Evolutionary conservation across 2,797 vertebrate genomes (phyloP), one percentile per base, ranked within the genome.

Genomic region (Neosilurus hyrtlii): DNA sequence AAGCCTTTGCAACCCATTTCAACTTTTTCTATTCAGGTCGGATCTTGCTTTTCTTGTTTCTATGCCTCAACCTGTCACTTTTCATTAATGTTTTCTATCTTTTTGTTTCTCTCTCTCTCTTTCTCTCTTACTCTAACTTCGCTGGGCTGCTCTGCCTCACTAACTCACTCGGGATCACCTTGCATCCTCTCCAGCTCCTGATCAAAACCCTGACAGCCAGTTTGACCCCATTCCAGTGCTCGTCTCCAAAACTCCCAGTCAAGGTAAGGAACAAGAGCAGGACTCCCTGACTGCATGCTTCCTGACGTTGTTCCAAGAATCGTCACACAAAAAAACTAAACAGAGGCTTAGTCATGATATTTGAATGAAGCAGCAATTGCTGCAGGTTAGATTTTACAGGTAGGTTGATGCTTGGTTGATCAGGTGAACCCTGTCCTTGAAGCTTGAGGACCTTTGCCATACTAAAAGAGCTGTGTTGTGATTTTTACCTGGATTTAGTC

Each of bases 201-300:
- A 96, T 93, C 97, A 96, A 93, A 95, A 94, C 94, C 93, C 96
- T 86, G 96, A 96, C 90, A 96, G 97, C 95, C 97, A 99, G 92
- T 99, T 99, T 96, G 98, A 99, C 91, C 98, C 98, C 92, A 99
- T 99, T 91, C 98, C 98, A 80, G 96, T 99, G 91, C 94, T 99
- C 93, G 96, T 97, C 96, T 96, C 97, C 94, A 99, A 98, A 98
- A 96, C 95, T 91, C 93, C 96, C 92, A 96, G 94, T 91, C 97
- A 97, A 98, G 98, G 98, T 99, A 99, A 99, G 97, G 93, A 79
- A 76, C 65, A 14, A 65, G 57, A 56, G 30, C 26, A 6, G 18
- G 56, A 6, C 20, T 16, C 35, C 56, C 24, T n/a, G 18, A 49
- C 16, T 30, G 24, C 67, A 20, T 16, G 14, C 35, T 62, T 10